Evolutionary conservation across 1,140 invertebrate genomes (phyloP), one percentile per base, ranked within the genome.

Genomic region (Melanaphis sacchari): DNA sequence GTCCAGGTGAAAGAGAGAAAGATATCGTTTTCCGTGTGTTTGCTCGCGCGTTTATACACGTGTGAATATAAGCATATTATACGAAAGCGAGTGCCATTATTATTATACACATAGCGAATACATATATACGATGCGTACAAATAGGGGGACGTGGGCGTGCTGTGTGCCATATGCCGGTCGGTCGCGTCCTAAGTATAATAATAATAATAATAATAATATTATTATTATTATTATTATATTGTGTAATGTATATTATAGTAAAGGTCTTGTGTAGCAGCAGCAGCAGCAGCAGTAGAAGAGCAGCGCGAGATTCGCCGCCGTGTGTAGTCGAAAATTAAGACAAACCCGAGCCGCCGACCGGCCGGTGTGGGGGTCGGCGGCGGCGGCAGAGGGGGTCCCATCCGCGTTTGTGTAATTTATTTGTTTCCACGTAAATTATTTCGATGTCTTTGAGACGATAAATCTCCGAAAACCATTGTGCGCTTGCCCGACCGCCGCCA

Each of bases 381-480:
- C 41, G 84, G 49, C 22, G 52, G 38, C 36, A 11, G 88, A 43
- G 52, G 88, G 52, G 52, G 88, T 89, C 87, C 36, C 46, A 52
- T 89, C 87, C 88, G 88, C n/a, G 46, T 54, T 41, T 26, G 52
- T 90, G 81, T 93, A 85, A 93, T 93, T 93, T 93, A 93, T 93
- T 93, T 93, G 76, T 93, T 93, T 93, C 91, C 91, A 93, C 76
- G 91, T 93, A 93, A 93, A 93, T 93, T 93, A 93, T 93, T 93
- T 93, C 76, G 36, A 52, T 85, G 91, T 93, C 91, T 93, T 85
- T 85, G 24, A 15, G 21, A 93, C 91, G 26, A 93, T 93, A 93
- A 93, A 93, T 93, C 91, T 93, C 91, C 81, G 91, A 82, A 93
- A 93, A 93, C 91, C 91, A 93, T 93, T 93, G 91, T 92, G 90